These are phyloP conservation scores for Rhabdomys pumilio DNA, from an alignment of 2,797 vertebrate species.

Conservation along the genomic window DNA sequence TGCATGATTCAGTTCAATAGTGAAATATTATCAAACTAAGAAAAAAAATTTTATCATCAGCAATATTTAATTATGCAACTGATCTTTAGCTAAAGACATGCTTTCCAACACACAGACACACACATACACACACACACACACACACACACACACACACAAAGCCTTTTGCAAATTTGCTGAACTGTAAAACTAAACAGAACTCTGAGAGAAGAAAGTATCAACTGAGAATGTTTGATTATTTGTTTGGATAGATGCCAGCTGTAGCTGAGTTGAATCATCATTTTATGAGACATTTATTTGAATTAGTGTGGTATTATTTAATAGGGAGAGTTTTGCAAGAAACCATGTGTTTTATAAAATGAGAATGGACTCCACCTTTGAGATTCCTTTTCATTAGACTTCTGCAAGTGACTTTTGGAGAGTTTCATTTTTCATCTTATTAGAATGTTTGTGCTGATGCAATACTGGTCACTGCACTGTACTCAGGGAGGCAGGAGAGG, in stretches of 20 bases:
- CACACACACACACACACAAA: slow-evolving; percentile 6
- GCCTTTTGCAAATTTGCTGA: slow-evolving; percentile 62
- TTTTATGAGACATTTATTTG: slow-evolving; percentile 75
- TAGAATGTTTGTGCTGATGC: not conserved
- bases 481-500: fast-evolving
- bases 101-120: slow-evolving; percentile 35
- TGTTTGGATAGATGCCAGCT: slow-evolving; percentile 72
- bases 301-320: slow-evolving; percentile 79
- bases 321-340: slow-evolving; percentile 44
- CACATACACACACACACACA: not conserved
- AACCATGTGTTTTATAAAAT: slow-evolving; percentile 43
- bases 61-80: slow-evolving; percentile 68
- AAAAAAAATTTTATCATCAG: not conserved
- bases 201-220: slow-evolving; percentile 68
- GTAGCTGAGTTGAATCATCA: slow-evolving; percentile 64
- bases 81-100: slow-evolving; percentile 66
- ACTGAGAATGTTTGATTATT: slow-evolving; percentile 63
- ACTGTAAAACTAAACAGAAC: slow-evolving; percentile 66
- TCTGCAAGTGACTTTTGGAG: slow-evolving; percentile 18
- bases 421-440: not conserved
- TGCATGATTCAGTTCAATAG: slow-evolving; percentile 60
- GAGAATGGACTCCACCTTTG: slow-evolving; percentile 6
- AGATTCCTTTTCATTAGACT: not conserved
- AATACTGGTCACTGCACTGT: not conserved
- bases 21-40: slow-evolving; percentile 43